A percentile compares a stretch with the other conserved stretches of the same genome.
These are phyloP conservation scores for Caenorhabditis parvicauda DNA, from an alignment of 2,888 invertebrate genomes.

Conservation along the genomic window DNA sequence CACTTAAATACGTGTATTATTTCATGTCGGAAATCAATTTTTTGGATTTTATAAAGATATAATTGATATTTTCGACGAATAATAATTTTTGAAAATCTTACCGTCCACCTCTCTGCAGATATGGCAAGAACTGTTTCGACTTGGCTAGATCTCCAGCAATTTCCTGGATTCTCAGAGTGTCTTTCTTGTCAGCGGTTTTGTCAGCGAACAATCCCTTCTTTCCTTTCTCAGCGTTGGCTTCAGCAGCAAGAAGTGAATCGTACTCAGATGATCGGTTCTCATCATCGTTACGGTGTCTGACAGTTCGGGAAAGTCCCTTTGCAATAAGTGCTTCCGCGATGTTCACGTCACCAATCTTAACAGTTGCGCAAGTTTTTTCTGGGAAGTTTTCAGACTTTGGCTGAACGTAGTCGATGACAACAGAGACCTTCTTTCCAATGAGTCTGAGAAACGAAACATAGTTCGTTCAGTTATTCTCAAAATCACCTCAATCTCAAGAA, in stretches of 20 bases:
- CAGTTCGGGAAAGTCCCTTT: slow-evolving; percentile 84
- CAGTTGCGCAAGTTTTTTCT: slow-evolving; percentile 90
- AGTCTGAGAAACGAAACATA: slow-evolving; percentile 67
- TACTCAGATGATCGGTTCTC: slow-evolving; percentile 76
- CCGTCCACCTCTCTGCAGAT: slow-evolving; percentile 80
- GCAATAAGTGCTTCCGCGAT: slow-evolving; percentile 77
- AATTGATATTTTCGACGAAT: background rate
- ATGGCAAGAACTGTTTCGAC: slow-evolving; percentile 79
- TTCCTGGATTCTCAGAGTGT: slow-evolving; percentile 46
- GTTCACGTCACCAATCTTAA: slow-evolving; percentile 73
- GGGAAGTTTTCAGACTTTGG: slow-evolving; percentile 88
- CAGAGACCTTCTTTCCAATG: slow-evolving; percentile 82
- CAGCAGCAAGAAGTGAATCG: slow-evolving; percentile 86
- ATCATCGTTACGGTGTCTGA: slow-evolving; percentile 90
- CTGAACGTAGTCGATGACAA: slow-evolving; percentile 91
- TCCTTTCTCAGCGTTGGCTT: slow-evolving; percentile 85
- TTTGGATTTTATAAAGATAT: background rate
- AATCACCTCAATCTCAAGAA: slow-evolving; percentile 78
- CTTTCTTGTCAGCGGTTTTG: slow-evolving; percentile 41
- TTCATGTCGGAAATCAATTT: background rate
- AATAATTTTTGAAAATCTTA: background rate
- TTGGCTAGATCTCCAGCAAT: slow-evolving; percentile 52
- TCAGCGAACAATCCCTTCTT: slow-evolving; percentile 76
- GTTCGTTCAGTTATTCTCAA: background rate
- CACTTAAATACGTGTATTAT: slow-evolving; percentile 68